Evolutionary conservation across 2,888 invertebrate species (phyloP).

Genomic region (Acanthopleura granulata): DNA sequence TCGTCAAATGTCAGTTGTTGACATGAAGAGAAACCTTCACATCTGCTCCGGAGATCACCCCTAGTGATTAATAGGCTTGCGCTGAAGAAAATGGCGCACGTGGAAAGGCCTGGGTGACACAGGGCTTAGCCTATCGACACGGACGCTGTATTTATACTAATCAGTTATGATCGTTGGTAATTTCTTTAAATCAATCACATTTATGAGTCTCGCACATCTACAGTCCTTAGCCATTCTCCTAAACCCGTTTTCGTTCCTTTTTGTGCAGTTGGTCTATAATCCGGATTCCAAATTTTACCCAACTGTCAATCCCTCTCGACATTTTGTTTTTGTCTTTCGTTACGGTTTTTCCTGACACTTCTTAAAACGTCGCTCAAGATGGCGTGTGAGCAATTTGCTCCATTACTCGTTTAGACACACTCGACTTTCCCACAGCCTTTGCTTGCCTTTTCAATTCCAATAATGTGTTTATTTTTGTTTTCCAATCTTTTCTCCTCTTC

Average conservation of each 20-base stretch:
- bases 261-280: not conserved
- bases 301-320: not conserved
- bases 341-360: too few species aligned
- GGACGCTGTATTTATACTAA: not conserved
- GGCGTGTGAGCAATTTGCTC: too few species aligned
- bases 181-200: slow-evolving; percentile 19
- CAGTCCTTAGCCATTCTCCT: too few species aligned
- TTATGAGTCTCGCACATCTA: not conserved
- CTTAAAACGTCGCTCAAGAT: too few species aligned
- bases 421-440: not conserved
- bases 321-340: too few species aligned
- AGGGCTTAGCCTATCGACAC: too few species aligned
- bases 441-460: not conserved
- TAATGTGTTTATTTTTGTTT: slow-evolving; percentile 10
- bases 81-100: not conserved
- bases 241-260: not conserved
- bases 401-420: too few species aligned
- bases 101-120: too few species aligned
- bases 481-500: slow-evolving; percentile 1
- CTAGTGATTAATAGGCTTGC: not conserved
- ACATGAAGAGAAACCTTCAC: not conserved
- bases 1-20: not conserved
- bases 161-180: slow-evolving; percentile 5
- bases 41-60: slow-evolving; percentile 4
- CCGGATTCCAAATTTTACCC: not conserved